Evolutionary conservation across 2,797 vertebrate species (phyloP), one percentile per base, ranked within the genome.

Genomic region (Sebastes oblongus): DNA sequence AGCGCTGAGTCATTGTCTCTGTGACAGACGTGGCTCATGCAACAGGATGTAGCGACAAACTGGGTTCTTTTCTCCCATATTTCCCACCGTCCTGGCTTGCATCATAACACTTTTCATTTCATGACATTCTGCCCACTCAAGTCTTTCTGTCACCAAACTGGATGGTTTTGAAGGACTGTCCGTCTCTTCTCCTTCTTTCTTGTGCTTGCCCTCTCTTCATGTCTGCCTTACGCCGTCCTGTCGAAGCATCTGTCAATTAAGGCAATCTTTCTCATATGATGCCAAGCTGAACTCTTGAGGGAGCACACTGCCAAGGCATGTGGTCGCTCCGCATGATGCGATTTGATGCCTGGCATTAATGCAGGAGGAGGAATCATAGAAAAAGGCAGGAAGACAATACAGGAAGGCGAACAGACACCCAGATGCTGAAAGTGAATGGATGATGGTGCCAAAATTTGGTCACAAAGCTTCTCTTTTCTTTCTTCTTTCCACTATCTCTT

Each of bases 231-330:
- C 75, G 42, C 59, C 56, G 10, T 80, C 59, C 62, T 7, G 18
- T 42, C 12, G 34, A 81, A 80, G 77, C 83, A 80, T 88, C 86
- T 87, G 84, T 88, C 85, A 86, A 78, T 90, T 84, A 84, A 87
- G 81, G 66, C 59, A 65, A 56, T 80, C 75, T 77, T 84, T 89
- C 78, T 89, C 79, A 80, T 77, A 73, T 36, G 69, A 86, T 82
- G 85, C 88, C 86, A 89, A 82, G 71, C 67, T 76, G 68, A 88
- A 92, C 93, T 93, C 91, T 87, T 85, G 71, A 76, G 52, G 68
- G 52, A 86, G 69, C 64, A 5, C 62, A 16, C 74, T 83, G 85
- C 89, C 87, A 91, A 91, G 84, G 50, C 89, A 83, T 90, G 88
- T 88, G 87, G 82, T 89, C 81, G 62, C 79, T 68, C 84, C 75